Base-by-base conservation (phyloP, 1,140 invertebrate genomes). In the Apis cerana region DNA sequence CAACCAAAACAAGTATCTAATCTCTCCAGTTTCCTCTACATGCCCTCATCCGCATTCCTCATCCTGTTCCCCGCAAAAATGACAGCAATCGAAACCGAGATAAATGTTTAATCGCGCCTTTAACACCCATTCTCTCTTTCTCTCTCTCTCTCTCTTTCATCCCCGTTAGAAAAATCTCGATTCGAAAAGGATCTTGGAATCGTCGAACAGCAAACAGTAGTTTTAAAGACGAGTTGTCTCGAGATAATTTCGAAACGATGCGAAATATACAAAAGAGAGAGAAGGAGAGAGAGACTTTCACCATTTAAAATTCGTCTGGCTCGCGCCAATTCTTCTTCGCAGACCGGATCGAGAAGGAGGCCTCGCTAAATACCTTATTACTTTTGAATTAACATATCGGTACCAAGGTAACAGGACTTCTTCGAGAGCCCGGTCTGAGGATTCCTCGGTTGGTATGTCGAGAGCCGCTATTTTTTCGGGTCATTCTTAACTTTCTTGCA, bases 251-350 rank as follows among this genome's bases (percentile, higher is more conserved):
- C 33, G 33, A 43, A 7, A 43, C 33, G 33, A 43, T 0, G 5
- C 33, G 33, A 43, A 43, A 7, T 43, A 7, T 5, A 43, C 33
- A 4, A 0, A 7, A 43, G 0, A 43, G 5, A 43, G 33, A 43
- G 33, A 43, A 0, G 7, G 33, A 43, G 33, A 43, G 52, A 82
- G 85, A 83, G 85, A 91, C 91, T 92, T 92, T 92, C 91, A 91
- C 91, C 91, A 84, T 91, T 92, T 91, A 91, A 91, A 90, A 89
- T 89, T 87, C 88, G 89, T 85, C 88, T 82, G 80, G 78, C 50
- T 85, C 83, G 78, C 77, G 68, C 82, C 75, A 68, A 70, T 68
- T 62, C 48, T 68, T 62, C 33, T 43, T 5, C 62, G 65, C n/a
- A 43, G 85, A 87, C 85, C 85, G 85, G 77, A 88, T 88, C 80